These are phyloP conservation scores for Neosilurus hyrtlii DNA, from an alignment of 2,797 vertebrate species.

Conservation along the genomic window DNA sequence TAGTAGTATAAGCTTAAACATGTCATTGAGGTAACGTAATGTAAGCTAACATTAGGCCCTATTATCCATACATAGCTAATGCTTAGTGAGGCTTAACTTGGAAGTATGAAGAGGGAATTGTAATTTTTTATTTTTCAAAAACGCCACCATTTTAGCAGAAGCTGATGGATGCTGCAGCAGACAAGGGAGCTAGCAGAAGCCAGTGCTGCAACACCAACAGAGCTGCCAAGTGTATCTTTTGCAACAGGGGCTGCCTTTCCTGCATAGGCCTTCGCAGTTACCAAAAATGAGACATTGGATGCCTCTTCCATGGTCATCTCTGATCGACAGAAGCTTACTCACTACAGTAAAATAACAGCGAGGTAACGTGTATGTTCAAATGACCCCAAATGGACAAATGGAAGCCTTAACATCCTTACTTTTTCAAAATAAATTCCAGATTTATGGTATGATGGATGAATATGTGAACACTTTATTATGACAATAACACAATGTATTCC, in stretches of 20 bases:
- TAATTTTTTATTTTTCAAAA: background rate
- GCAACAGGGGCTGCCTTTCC: too few relatives aligned
- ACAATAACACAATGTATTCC: background rate
- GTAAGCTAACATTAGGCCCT: too few relatives aligned
- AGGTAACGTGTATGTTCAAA: too few relatives aligned
- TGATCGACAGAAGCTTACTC: too few relatives aligned
- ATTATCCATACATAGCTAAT: background rate
- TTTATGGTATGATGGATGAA: background rate
- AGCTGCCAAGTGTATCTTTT: too few relatives aligned
- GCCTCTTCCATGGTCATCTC: too few relatives aligned
- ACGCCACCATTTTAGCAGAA: background rate
- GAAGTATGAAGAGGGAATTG: background rate
- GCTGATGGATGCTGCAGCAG: too few relatives aligned
- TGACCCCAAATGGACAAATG: background rate
- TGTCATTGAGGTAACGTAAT: too few relatives aligned
- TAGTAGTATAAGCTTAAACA: too few relatives aligned
- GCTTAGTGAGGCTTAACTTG: background rate
- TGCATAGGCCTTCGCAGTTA: too few relatives aligned
- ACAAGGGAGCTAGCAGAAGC: background rate
- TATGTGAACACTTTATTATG: background rate
- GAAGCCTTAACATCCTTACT: background rate
- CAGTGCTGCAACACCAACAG: background rate
- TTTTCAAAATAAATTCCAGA: background rate
- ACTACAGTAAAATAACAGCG: too few relatives aligned
- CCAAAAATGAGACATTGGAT: too few relatives aligned